These are phyloP conservation scores for Furnarius figulus DNA, from an alignment of 2,113 vertebrate genomes.

Conservation along the genomic window DNA sequence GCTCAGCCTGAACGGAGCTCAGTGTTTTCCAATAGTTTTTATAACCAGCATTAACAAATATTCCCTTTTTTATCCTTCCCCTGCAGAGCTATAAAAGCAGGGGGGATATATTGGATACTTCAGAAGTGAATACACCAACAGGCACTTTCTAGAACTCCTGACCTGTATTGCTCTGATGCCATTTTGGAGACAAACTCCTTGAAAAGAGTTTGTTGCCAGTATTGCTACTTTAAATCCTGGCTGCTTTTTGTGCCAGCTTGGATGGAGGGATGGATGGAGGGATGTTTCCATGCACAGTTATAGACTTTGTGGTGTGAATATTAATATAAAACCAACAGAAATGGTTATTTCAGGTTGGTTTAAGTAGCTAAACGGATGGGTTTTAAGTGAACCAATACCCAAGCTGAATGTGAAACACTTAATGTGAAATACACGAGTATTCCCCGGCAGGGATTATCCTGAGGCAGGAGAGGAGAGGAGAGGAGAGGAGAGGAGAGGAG, in stretches of 20 bases:
- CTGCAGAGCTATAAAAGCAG: background rate
- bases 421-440: background rate
- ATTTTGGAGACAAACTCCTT: background rate
- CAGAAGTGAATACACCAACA: background rate
- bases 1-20: background rate
- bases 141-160: background rate
- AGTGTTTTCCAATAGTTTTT: background rate
- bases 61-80: background rate
- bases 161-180: background rate
- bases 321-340: background rate
- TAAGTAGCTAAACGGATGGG: accelerated
- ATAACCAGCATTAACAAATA: background rate
- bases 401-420: background rate
- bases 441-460: accelerated
- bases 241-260: background rate
- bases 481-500: too few species aligned
- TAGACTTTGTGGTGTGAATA: background rate
- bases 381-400: background rate
- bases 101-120: accelerated
- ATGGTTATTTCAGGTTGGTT: background rate
- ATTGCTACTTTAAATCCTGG: background rate
- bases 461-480: too few species aligned
- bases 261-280: background rate
- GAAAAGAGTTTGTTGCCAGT: background rate
- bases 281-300: too few species aligned